Evolutionary conservation across 2,797 vertebrate species (phyloP).

Genomic region (Zenarchopterus dispar): DNA sequence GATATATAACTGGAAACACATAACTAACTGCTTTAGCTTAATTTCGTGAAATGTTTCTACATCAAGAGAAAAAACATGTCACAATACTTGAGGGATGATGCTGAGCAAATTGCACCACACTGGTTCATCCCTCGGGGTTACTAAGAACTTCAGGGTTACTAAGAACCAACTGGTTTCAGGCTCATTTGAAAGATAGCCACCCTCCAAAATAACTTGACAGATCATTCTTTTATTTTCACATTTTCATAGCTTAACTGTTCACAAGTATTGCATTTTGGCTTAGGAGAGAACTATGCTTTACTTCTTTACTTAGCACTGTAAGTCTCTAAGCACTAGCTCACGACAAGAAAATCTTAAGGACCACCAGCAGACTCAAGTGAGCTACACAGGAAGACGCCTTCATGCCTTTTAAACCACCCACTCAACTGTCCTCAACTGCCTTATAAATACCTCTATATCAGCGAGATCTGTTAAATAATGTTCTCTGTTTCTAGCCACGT

Average conservation of each 20-base stretch:
- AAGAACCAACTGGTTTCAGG: slow-evolving; percentile 32
- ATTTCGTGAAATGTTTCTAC: slow-evolving; percentile 66
- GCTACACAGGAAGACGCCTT: slow-evolving; percentile 62
- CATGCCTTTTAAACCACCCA: slow-evolving; percentile 45
- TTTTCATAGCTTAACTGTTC: slow-evolving; percentile 3
- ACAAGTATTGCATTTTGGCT: not conserved
- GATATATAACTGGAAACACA: slow-evolving; percentile 74
- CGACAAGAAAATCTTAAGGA: slow-evolving; percentile 33
- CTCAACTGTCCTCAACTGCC: slow-evolving; percentile 51
- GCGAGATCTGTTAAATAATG: slow-evolving; percentile 18
- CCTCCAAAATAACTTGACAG: not conserved
- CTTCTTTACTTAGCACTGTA: slow-evolving; percentile 15
- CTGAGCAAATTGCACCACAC: slow-evolving; percentile 35
- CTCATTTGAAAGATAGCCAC: slow-evolving; percentile 13
- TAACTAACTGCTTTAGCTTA: slow-evolving; percentile 61
- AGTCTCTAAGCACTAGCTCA: slow-evolving; percentile 41
- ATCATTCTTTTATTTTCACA: not conserved
- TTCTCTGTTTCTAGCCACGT: slow-evolving; percentile 14
- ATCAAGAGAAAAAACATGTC: slow-evolving; percentile 66
- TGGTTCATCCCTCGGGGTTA: slow-evolving; percentile 44
- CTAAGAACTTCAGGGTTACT: not conserved
- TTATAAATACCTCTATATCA: slow-evolving; percentile 42
- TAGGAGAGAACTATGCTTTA: slow-evolving; percentile 12
- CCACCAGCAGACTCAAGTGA: slow-evolving; percentile 62
- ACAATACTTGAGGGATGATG: slow-evolving; percentile 64